Base-by-base conservation (phyloP, 1,140 invertebrate species). In the Chionoecetes opilio region DNA sequence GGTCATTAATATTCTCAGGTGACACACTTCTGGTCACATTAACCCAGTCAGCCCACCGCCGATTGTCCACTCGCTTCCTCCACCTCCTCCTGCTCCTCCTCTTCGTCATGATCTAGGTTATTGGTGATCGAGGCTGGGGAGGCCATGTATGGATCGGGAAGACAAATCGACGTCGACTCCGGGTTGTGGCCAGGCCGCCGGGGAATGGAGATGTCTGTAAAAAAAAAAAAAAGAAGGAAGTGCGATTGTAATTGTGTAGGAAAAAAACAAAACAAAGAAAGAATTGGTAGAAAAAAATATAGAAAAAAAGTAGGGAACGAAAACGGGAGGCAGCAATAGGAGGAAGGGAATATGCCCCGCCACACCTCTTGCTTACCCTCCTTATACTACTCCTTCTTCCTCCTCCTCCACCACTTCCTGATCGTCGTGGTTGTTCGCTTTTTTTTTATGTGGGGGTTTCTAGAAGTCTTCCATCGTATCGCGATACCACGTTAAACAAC, bases 1-100 rank as follows among this genome's bases (percentile, higher is more conserved):
- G 46, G 11, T 75, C 2, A n/a, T 75, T 75, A n/a, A n/a, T 75
- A 75, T 75, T 17, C 63, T 26, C 63, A 11, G 63, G 63, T 75
- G 63, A 75, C n/a, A 75, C n/a, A n/a, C n/a, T 75, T 75, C n/a
- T 75, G 21, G 21, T 75, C 63, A n/a, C 63, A 75, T 75, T 75
- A 75, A 75, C 63, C 63, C n/a, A 75, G 63, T 75, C 46, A 53
- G 84, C 31, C 35, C 84, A n/a, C n/a, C 84, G 84, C 46, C 46
- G 46, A 9, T 53, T 53, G 46, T 17, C 46, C 46, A 53, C 46
- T 53, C 2, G 46, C 38, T 35, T 37, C 32, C 21, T 35, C 14
- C 38, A n/a, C 32, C 6, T 31, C 11, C 86, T 35, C 86, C 32
- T 31, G 9, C 32, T n/a, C 86, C 21, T 35, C 6, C 34, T 87